Evolutionary conservation across 2,888 invertebrate species (phyloP), one percentile per base, ranked within the genome.

Genomic region (Carabus problematicus): DNA sequence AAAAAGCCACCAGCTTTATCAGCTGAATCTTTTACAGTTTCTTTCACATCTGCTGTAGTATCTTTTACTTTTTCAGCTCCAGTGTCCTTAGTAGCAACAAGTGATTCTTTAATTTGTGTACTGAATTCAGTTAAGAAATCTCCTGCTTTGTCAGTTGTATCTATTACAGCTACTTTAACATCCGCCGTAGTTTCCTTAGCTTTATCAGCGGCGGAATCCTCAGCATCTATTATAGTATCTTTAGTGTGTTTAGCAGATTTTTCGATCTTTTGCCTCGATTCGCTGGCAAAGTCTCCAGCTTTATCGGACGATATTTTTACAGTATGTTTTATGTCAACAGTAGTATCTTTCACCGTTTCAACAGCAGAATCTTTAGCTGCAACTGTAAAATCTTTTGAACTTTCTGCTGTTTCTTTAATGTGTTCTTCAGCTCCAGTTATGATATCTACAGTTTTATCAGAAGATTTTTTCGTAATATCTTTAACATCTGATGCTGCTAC

Each of bases 1-100:
- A 67, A 72, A 43, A 73, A 55, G 69, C 72, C 63, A 55, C 73
- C 67, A 58, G 70, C 72, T 71, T 70, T 70, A 56, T 62, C 62
- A 45, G 54, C n/a, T 19, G 59, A 9, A 11, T 54, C 70, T 9
- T 16, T 70, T 11, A 43, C 60, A 52, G 52, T 47, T 1, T 70
- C 68, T 54, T 68, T 75, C 3, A 76, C 76, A 1, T 74, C 76
- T 0, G 72, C 56, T 3, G 72, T 74, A 12, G 75, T 75, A 11
- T 76, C 77, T 6, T 72, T 73, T 0, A 75, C 62, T 42, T 78
- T 75, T 54, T 77, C 78, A 0, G 74, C 74, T 8, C 76, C 74
- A 71, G 41, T 56, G 45, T 49, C 64, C 14, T 60, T 43, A 56
- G 59, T 49, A 3, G 40, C 73, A 29, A 75, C 75, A 18, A 19